Conservation (phyloP, 2,797 vertebrate genomes). For the Agapornis canus region DNA sequence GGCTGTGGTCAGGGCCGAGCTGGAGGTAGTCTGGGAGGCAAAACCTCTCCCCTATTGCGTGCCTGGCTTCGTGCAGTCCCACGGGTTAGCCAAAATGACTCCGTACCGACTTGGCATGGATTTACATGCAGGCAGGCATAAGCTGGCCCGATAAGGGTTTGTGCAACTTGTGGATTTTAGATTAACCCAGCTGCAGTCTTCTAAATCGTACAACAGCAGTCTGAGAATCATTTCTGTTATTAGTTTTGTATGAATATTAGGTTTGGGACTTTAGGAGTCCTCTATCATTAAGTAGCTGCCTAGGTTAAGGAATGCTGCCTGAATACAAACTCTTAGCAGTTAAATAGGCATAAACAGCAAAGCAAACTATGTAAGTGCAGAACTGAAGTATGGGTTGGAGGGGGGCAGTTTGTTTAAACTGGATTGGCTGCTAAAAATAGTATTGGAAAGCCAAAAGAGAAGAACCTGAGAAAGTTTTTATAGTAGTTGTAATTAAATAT, state of each 20-base stretch:
- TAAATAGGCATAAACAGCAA: background rate
- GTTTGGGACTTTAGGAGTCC: background rate
- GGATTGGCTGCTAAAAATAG: background rate
- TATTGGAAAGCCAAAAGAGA: background rate
- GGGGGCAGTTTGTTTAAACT: background rate
- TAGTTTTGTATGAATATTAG: background rate
- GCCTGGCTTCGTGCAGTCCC: background rate
- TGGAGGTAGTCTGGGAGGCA: accelerated
- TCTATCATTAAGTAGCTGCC: background rate
- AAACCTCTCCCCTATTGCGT: accelerated
- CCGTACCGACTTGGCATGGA: background rate
- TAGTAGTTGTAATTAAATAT: background rate
- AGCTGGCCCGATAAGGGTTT: background rate
- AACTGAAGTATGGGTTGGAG: background rate
- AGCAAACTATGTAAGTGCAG: background rate
- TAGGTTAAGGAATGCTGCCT: background rate
- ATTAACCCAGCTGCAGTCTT: background rate
- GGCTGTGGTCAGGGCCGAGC: background rate
- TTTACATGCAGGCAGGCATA: accelerated
- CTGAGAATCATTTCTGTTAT: background rate
- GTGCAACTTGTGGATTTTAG: background rate
- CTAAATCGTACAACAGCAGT: accelerated
- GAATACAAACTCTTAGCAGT: background rate
- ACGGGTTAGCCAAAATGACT: background rate
- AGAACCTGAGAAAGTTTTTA: background rate